Conservation (phyloP, 2,113 vertebrate genomes). For the Calyptommatus sinebrachiatus region DNA sequence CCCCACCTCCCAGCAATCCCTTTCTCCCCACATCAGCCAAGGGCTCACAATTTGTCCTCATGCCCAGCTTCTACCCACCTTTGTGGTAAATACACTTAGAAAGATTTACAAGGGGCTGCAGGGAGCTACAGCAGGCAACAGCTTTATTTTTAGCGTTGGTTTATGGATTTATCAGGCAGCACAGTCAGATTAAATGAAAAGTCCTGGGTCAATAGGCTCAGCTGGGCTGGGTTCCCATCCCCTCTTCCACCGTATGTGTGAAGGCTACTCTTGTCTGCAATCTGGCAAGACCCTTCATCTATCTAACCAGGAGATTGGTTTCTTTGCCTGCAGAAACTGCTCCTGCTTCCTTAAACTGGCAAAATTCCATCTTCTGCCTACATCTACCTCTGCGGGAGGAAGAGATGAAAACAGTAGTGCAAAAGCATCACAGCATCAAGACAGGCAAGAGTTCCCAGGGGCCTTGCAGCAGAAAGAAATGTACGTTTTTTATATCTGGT, state of each 20-base stretch:
- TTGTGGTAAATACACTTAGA: conserved; percentile 20
- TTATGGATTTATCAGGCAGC: conserved; percentile 3
- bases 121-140: neutral
- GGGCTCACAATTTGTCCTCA: neutral
- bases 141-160: conserved; percentile 2
- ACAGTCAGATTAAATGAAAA: neutral
- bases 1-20: neutral
- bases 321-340: neutral
- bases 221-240: neutral
- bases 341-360: no score
- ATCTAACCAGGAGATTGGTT: neutral
- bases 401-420: no score
- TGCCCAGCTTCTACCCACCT: neutral
- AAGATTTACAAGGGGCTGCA: conserved; percentile 10
- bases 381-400: no score
- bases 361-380: neutral
- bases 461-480: neutral
- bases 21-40: neutral
- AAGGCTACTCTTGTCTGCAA: neutral
- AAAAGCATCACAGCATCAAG: neutral
- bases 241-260: neutral
- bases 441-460: neutral
- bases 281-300: neutral
- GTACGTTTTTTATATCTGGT: neutral
- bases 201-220: neutral